phyloP scores from a whole-genome alignment of 2,113 vertebrate species.

The Epinephelus lanceolatus region DNA sequence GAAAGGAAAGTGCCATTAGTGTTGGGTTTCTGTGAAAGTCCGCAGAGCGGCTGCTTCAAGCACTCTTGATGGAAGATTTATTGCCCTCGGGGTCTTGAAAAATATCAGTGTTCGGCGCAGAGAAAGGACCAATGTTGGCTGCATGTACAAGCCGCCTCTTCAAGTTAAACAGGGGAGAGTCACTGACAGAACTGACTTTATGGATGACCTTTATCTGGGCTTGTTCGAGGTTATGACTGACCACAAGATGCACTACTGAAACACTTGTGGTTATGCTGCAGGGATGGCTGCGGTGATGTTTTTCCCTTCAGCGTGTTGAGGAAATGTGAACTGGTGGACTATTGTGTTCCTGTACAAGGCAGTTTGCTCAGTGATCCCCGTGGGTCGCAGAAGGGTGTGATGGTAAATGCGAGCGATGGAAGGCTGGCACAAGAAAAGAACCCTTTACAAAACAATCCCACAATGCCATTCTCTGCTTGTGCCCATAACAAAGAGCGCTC shows the following conservation, averaged over 20 bases:
- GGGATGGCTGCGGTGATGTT: neutral
- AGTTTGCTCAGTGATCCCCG: constrained; percentile 52
- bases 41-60: constrained; percentile 39
- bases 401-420: constrained; percentile 58
- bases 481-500: constrained; percentile 63
- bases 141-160: neutral
- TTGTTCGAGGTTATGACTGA: neutral
- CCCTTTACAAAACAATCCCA: constrained; percentile 60
- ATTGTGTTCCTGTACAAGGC: constrained; percentile 69
- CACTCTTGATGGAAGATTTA: constrained; percentile 46
- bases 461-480: constrained; percentile 65
- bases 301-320: neutral
- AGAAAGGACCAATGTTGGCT: constrained; percentile 16
- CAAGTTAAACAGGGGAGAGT: neutral
- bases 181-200: neutral
- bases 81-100: constrained; percentile 13
- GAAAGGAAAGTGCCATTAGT: constrained; percentile 70
- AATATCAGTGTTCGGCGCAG: neutral
- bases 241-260: neutral
- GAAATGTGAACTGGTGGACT: constrained; percentile 39
- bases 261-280: neutral
- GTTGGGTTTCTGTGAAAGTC: constrained; percentile 74
- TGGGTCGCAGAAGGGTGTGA: constrained; percentile 43
- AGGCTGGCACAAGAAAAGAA: constrained; percentile 76
- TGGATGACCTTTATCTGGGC: neutral